Evolutionary conservation across 2,113 vertebrate genomes (phyloP).

Genomic region (Rhagologus leucostigma): DNA sequence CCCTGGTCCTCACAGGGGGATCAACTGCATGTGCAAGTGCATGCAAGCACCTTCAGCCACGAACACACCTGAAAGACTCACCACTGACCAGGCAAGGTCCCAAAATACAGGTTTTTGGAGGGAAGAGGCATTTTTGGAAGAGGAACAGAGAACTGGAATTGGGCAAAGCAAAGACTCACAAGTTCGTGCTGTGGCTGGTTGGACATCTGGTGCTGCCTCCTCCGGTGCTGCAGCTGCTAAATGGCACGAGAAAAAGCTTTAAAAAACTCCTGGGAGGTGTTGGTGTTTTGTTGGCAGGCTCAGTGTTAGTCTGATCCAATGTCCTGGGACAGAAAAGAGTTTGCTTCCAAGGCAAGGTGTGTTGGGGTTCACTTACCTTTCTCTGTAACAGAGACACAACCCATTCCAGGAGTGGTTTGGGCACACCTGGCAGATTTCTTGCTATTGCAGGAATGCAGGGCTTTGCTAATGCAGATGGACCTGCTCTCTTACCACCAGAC

Average conservation of each 20-base stretch:
- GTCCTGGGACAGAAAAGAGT: not conserved
- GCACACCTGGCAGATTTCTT: not conserved
- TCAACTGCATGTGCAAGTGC: accelerated
- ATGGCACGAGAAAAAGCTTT: not conserved
- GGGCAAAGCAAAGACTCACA: not conserved
- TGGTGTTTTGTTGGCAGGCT: not conserved
- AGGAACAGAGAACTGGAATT: not conserved
- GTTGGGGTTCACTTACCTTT: not conserved
- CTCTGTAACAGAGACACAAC: not conserved
- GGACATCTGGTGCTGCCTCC: not conserved
- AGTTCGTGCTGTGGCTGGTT: not conserved
- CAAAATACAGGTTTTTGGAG: not conserved
- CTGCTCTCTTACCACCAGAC: not conserved
- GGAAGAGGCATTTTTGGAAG: not conserved
- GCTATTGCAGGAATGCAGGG: not conserved
- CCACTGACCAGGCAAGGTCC: not conserved
- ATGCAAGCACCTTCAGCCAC: not conserved
- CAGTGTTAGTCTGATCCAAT: not conserved
- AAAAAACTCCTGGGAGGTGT: not conserved
- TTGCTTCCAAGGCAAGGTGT: not conserved
- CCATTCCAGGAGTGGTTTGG: not conserved
- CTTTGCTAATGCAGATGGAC: not conserved
- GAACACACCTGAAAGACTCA: not conserved
- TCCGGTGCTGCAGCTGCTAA: not conserved
- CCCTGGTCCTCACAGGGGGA: accelerated